phyloP scores from a whole-genome alignment of 2,797 vertebrate species.

The Urophycis tenuis region DNA sequence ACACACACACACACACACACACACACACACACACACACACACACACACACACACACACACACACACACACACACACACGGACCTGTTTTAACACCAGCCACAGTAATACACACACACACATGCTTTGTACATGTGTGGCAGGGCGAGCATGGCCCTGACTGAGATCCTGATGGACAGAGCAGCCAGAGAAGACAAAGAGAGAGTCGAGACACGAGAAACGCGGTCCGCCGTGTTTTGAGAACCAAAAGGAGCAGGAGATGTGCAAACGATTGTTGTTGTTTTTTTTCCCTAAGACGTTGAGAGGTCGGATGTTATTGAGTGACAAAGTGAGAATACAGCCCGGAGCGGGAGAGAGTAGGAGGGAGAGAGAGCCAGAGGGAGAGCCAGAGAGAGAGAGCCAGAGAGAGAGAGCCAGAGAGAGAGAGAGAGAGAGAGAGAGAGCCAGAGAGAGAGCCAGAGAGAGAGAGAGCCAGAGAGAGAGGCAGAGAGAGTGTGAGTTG shows the following conservation, averaged over 20 bases:
- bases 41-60: no score
- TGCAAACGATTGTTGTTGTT: no score
- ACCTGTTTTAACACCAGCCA: neutral
- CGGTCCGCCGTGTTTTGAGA: no score
- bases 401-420: neutral
- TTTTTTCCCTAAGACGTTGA: no score
- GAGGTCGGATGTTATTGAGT: neutral
- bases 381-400: neutral
- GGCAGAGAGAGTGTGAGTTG: neutral
- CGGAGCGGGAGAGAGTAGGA: neutral
- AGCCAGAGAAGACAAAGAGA: neutral
- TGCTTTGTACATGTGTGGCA: neutral
- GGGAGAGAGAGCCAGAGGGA: neutral
- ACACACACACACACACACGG: no score
- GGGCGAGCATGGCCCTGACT: neutral
- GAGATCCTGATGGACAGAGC: neutral
- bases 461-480: no score
- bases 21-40: neutral
- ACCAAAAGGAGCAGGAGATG: no score
- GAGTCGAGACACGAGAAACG: no score
- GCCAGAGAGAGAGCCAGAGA: neutral
- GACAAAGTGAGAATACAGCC: neutral
- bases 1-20: constrained; percentile 9
- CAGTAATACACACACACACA: neutral
- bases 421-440: neutral